A percentile compares a stretch with the other conserved stretches of the same genome.
phyloP scores from a whole-genome alignment of 2,113 vertebrate species.

The Nicator chloris region DNA sequence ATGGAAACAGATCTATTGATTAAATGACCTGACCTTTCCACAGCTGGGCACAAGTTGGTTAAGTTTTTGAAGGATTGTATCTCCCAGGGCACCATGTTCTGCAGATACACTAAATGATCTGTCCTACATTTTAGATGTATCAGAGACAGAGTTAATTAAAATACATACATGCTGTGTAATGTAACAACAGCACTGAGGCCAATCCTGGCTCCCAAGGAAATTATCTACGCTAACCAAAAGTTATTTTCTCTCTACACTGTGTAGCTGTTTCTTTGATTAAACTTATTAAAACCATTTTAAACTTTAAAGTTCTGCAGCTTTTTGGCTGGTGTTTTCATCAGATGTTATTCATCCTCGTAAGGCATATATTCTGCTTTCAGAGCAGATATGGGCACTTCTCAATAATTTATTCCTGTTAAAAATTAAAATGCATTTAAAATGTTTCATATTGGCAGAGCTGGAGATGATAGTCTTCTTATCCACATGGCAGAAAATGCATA shows the following conservation, averaged over 20 bases:
- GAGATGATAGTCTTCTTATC: neutral
- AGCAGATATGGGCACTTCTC: neutral
- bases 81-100: neutral
- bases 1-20: neutral
- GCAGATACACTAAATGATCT: conserved; percentile 1
- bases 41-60: neutral
- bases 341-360: neutral
- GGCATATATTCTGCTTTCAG: neutral
- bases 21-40: neutral
- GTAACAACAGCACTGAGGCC: neutral
- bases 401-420: neutral
- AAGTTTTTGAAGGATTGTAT: neutral
- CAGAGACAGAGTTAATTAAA: conserved; percentile 13
- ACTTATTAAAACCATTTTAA: neutral
- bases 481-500: neutral
- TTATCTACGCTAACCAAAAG: neutral
- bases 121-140: neutral
- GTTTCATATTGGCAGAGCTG: neutral
- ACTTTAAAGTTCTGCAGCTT: conserved; percentile 34
- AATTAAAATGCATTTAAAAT: neutral
- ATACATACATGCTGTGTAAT: neutral
- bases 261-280: conserved; percentile 3
- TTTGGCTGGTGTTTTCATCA: conserved; percentile 2
- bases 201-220: neutral
- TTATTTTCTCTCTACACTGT: neutral